Percentiles rank a stretch among this genome's conserved stretches.
These are phyloP conservation scores for Euproctis similis DNA, from an alignment of 2,888 invertebrate genomes.

Conservation along the genomic window DNA sequence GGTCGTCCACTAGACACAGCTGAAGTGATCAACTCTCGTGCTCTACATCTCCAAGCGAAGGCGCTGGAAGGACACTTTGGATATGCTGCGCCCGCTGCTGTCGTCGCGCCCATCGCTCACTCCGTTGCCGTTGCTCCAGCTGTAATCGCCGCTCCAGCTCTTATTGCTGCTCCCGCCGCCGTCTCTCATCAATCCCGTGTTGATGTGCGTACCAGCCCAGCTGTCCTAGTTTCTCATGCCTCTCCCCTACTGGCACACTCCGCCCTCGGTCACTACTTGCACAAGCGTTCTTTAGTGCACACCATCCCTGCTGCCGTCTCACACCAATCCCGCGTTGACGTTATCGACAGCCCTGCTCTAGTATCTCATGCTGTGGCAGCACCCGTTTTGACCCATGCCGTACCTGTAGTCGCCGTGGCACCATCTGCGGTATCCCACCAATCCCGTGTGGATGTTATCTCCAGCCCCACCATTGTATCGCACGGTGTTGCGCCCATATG, in stretches of 20 bases:
- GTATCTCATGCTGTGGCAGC: slow-evolving; percentile 49
- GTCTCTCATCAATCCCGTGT: slow-evolving; percentile 39
- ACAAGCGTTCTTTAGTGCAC: slow-evolving; percentile 40
- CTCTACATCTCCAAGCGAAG: slow-evolving; percentile 66
- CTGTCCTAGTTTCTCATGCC: slow-evolving; percentile 31
- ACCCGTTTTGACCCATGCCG: slow-evolving; percentile 32
- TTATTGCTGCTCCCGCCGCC: slow-evolving; percentile 26
- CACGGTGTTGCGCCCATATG: slow-evolving; percentile 22
- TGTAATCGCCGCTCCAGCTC: slow-evolving; percentile 28
- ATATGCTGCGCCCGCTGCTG: slow-evolving; percentile 31
- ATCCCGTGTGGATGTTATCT: slow-evolving; percentile 41
- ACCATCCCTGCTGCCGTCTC: slow-evolving; percentile 49
- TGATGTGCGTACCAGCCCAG: slow-evolving; percentile 36
- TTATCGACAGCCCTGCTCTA: slow-evolving; percentile 30
- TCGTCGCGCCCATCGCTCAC: slow-evolving; percentile 36
- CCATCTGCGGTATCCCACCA: slow-evolving; percentile 41
- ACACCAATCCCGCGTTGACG: slow-evolving; percentile 54
- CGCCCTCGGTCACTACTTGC: slow-evolving; percentile 32
- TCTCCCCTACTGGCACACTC: slow-evolving; percentile 33
- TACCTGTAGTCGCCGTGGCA: slow-evolving; percentile 30
- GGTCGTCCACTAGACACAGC: slow-evolving; percentile 69
- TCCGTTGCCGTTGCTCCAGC: slow-evolving; percentile 26
- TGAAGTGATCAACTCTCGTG: slow-evolving; percentile 65
- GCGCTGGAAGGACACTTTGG: slow-evolving; percentile 54
- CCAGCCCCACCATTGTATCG: slow-evolving; percentile 36